Base-by-base conservation (phyloP, 2,113 vertebrate genomes). In the Onychostruthus taczanowskii region DNA sequence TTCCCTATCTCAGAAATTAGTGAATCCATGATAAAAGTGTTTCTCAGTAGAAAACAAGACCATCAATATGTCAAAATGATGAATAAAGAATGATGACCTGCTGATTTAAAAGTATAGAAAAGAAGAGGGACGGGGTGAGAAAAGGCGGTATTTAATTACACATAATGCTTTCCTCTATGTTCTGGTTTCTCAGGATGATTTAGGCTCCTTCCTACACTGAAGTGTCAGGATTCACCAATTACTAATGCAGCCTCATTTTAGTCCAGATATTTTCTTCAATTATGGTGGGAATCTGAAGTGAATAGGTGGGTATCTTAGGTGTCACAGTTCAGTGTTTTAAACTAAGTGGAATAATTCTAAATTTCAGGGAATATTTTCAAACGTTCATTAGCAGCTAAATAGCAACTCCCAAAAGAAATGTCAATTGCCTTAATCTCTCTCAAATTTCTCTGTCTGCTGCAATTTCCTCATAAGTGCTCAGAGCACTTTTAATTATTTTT, bases 61-160 rank as follows among this genome's bases (percentile, higher is more conserved):
- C 35, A 68, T 85, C 50, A 53, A 66, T 64, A 62, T 46, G 14
- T 21, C 53, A 83, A 39, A 94, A 78, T 4, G 2, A 67, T 19
- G 27, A 87, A 19, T 28, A 52, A 81, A 87, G 19, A 89, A 39
- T 27, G 77, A 66, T 28, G 22, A 59, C 47, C 14, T 82, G 15
- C 10, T 81, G 61, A 61, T 49, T 87, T 50, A 67, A 84, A 58
- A 66, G 9, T 8, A n/a, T 13, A 41, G 22, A 74, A 47, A 26
- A 70, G 11, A 77, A 80, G 2, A 3, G 21, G 11, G 2, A 64
- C 5, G 1, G 17, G 9, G 4, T 7, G 3, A 3, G 4, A 7
- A 55, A 61, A 16, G 6, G 5, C 1, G 5, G 3, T n/a, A 58
- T 73, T 84, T 89, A 82, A 41, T 63, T 63, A 31, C 44, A 73